These are phyloP conservation scores for Wiebesia pumilae DNA, from an alignment of 1,140 invertebrate species.

Conservation along the genomic window DNA sequence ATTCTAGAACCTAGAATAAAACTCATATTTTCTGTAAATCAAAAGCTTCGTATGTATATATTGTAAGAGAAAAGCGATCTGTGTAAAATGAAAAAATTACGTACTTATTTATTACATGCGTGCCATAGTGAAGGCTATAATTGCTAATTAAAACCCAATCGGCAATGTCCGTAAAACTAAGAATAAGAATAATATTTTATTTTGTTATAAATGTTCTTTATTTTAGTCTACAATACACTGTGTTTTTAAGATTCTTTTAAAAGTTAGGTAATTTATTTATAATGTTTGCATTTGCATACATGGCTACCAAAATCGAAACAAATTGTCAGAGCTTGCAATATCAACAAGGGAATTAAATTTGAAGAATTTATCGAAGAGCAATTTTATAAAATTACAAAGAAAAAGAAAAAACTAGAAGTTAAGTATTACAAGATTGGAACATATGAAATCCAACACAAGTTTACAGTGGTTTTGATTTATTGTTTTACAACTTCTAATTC, in stretches of 20 bases:
- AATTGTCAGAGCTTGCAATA: background rate
- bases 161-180: too few relatives aligned
- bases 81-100: too few relatives aligned
- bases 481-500: slow-evolving; percentile 69
- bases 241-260: background rate
- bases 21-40: too few relatives aligned
- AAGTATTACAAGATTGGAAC: slow-evolving; percentile 3
- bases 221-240: background rate
- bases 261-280: background rate
- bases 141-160: too few relatives aligned
- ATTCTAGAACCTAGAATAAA: too few relatives aligned
- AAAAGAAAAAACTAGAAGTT: background rate
- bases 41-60: too few relatives aligned
- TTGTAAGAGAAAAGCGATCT: too few relatives aligned
- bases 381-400: background rate
- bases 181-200: too few relatives aligned
- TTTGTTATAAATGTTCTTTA: slow-evolving; percentile 8
- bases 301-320: background rate
- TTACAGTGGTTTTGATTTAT: slow-evolving; percentile 69
- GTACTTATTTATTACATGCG: too few relatives aligned
- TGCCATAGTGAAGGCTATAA: too few relatives aligned
- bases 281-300: background rate
- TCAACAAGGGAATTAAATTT: background rate
- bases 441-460: slow-evolving; percentile 44
- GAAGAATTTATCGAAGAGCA: background rate